Evolutionary conservation across 2,888 invertebrate genomes (phyloP).

Genomic region (Andrena haemorrhoa): DNA sequence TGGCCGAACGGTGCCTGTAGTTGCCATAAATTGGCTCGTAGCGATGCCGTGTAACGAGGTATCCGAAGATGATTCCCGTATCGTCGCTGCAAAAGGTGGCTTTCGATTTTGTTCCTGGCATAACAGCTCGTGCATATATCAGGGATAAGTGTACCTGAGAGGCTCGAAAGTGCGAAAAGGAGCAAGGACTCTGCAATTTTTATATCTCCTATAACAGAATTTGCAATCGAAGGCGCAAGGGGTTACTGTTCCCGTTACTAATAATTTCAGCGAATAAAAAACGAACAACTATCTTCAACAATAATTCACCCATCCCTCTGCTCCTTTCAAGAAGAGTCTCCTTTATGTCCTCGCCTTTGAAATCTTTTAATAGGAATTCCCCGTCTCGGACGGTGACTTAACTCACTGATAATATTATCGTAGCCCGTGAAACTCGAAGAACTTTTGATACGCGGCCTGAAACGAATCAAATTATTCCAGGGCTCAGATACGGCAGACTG

Average conservation of each 20-base stretch:
- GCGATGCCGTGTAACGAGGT: neutral
- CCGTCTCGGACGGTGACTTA: slow-evolving; percentile 63
- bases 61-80: neutral
- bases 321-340: slow-evolving; percentile 10
- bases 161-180: too few species aligned
- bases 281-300: slow-evolving; percentile 51
- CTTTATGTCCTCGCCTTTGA: slow-evolving; percentile 66
- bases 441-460: slow-evolving; percentile 62
- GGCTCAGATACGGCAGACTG: slow-evolving; percentile 23
- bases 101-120: neutral
- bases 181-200: too few species aligned
- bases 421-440: slow-evolving; percentile 51
- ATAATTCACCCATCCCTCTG: slow-evolving; percentile 65
- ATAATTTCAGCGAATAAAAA: neutral
- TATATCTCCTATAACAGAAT: neutral
- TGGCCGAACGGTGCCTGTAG: neutral
- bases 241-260: neutral
- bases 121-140: too few species aligned
- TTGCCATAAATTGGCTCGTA: neutral
- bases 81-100: neutral
- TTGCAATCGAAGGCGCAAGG: neutral
- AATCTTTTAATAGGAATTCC: slow-evolving; percentile 73
- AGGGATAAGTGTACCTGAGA: too few species aligned
- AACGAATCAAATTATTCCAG: slow-evolving; percentile 51
- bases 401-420: slow-evolving; percentile 71